A percentile compares a stretch with the other conserved stretches of the same genome.
Evolutionary conservation across 2,113 vertebrate genomes (phyloP).

Genomic region (Baryphthengus martii): DNA sequence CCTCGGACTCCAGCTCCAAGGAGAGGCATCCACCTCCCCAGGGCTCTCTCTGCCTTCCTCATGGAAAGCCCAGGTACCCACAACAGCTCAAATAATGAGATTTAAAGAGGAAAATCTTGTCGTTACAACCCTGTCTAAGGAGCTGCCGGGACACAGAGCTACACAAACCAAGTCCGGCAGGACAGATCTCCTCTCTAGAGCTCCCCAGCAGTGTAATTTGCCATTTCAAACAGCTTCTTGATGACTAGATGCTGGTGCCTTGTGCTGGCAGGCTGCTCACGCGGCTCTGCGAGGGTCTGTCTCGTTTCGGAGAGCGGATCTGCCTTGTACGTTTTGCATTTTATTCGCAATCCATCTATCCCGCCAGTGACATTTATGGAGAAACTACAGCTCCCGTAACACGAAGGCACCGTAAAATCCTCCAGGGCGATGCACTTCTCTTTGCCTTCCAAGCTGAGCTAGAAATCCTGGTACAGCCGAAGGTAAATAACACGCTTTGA

Average conservation of each 20-base stretch:
- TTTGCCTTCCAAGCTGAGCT: neutral
- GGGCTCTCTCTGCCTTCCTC: neutral
- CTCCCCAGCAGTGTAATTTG: neutral
- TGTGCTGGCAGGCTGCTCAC: neutral
- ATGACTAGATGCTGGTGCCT: neutral
- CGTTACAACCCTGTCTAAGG: neutral
- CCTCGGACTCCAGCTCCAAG: neutral
- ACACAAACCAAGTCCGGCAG: neutral
- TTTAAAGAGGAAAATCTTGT: neutral
- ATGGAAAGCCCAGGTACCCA: neutral
- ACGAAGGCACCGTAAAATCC: neutral
- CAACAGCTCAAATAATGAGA: neutral
- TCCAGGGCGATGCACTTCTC: neutral
- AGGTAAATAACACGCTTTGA: neutral
- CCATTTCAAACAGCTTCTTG: neutral
- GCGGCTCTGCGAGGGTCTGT: neutral
- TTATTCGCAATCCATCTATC: neutral
- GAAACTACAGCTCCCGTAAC: neutral
- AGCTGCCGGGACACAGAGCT: neutral
- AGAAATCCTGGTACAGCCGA: neutral
- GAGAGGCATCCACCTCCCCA: neutral
- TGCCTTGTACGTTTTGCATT: constrained; percentile 5
- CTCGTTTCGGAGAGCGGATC: neutral
- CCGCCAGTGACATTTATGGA: constrained; percentile 41
- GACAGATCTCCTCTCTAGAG: neutral